A percentile compares a stretch with the other conserved stretches of the same genome.
Evolutionary conservation across 2,113 vertebrate species (phyloP).

Genomic region (Phalacrocorax brasilianus): DNA sequence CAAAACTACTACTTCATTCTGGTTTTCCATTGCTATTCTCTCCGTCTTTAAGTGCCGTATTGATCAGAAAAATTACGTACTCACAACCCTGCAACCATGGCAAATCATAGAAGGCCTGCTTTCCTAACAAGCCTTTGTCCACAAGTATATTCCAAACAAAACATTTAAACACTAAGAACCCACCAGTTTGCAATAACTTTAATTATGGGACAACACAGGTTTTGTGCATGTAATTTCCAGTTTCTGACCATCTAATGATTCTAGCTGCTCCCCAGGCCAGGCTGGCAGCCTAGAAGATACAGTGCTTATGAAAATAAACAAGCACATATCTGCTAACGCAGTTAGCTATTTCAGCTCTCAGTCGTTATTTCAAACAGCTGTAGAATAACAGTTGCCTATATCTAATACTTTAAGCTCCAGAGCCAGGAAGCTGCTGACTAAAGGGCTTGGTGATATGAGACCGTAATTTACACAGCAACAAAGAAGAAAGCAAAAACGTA

Average conservation of each 20-base stretch:
- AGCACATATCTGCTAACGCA: background rate
- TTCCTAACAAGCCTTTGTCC: background rate
- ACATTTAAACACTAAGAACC: background rate
- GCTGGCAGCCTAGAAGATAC: background rate
- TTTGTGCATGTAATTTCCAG: background rate
- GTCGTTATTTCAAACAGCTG: conserved; percentile 31
- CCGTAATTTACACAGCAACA: background rate
- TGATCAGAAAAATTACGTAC: background rate
- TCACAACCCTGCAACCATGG: background rate
- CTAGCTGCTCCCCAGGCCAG: background rate
- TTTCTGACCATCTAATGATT: background rate
- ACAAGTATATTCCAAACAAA: background rate
- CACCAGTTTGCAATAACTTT: background rate
- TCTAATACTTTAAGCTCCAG: background rate
- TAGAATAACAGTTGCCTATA: background rate
- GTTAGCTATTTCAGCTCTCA: background rate
- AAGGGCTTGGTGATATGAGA: background rate
- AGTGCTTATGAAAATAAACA: background rate
- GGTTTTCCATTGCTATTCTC: background rate
- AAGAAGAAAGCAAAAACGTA: background rate
- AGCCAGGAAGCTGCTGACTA: background rate
- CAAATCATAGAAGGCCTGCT: background rate
- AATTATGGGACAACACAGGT: background rate
- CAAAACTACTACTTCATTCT: background rate
- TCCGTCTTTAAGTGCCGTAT: background rate